phyloP scores from a whole-genome alignment of 2,888 invertebrate genomes.

The Therioaphis trifolii region DNA sequence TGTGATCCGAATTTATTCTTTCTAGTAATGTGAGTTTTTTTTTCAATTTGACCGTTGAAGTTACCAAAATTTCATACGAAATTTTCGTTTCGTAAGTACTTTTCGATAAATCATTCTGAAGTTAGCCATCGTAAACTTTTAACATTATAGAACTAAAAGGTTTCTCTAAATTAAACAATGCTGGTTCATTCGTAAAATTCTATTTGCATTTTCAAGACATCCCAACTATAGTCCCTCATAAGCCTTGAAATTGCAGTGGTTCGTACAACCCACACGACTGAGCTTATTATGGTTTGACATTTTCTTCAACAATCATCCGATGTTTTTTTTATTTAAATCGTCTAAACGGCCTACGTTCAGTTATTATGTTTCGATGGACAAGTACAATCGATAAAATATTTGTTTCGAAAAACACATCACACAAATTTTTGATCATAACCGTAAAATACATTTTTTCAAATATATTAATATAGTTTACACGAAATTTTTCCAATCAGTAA shows the following conservation, averaged over 20 bases:
- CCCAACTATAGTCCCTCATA: background rate
- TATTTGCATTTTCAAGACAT: slow-evolving; percentile 40
- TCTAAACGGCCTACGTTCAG: too few species aligned
- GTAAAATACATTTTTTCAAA: too few species aligned
- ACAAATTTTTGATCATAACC: too few species aligned
- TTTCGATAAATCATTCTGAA: background rate
- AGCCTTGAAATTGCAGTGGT: background rate
- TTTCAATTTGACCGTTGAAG: too few species aligned
- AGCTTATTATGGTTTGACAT: background rate
- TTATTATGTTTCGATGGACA: too few species aligned
- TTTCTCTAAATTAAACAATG: background rate
- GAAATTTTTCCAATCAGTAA: too few species aligned
- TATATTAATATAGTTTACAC: too few species aligned
- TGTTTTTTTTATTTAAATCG: too few species aligned
- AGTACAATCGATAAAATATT: too few species aligned
- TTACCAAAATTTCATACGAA: background rate
- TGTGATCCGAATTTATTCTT: too few species aligned
- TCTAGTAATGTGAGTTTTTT: too few species aligned
- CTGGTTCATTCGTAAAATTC: background rate
- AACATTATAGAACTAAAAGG: background rate
- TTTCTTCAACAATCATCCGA: background rate
- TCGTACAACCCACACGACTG: background rate
- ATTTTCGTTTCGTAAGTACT: background rate
- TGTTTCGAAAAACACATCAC: too few species aligned
- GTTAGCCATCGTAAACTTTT: background rate